These are phyloP conservation scores for Drosophila busckii DNA, from an alignment of 1,140 invertebrate species.

Conservation along the genomic window DNA sequence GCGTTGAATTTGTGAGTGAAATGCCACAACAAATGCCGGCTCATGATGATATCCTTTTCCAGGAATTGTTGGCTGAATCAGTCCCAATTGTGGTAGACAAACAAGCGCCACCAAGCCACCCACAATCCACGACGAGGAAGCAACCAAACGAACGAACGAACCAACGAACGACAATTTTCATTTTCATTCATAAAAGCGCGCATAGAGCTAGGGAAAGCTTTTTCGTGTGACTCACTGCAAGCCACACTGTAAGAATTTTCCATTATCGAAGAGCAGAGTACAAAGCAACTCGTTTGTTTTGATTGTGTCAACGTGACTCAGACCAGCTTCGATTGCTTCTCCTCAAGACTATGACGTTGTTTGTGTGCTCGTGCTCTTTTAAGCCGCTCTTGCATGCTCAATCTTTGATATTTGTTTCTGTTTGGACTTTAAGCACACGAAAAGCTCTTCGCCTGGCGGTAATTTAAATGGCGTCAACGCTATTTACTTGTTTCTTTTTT, in stretches of 20 bases:
- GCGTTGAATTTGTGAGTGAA: slow-evolving; percentile 21
- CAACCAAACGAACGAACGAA: neutral
- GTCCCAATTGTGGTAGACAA: slow-evolving; percentile 17
- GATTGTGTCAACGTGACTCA: slow-evolving; percentile 47
- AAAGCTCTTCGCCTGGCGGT: slow-evolving; percentile 43
- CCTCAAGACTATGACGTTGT: slow-evolving; percentile 14
- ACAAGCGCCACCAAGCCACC: slow-evolving; percentile 19
- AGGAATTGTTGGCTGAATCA: slow-evolving; percentile 63
- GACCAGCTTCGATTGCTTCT: neutral
- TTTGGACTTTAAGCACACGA: slow-evolving; percentile 17
- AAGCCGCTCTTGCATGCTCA: slow-evolving; percentile 29
- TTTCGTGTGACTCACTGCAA: slow-evolving; percentile 42
- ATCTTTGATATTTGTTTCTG: slow-evolving; percentile 32
- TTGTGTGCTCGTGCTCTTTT: slow-evolving; percentile 3
- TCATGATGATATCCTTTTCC: slow-evolving; percentile 74
- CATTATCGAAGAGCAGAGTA: neutral
- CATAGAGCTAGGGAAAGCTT: slow-evolving; percentile 41
- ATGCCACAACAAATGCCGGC: slow-evolving; percentile 70
- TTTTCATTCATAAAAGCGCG: slow-evolving; percentile 66
- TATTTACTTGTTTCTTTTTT: slow-evolving; percentile 26
- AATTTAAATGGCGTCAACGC: slow-evolving; percentile 37
- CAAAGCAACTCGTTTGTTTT: slow-evolving; percentile 13
- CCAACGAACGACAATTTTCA: slow-evolving; percentile 2
- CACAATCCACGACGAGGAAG: neutral
- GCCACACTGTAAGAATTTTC: slow-evolving; percentile 40